Percentiles rank a stretch among this genome's conserved stretches.
Evolutionary conservation across 2,113 vertebrate genomes (phyloP).

Genomic region (Ovis canadensis): DNA sequence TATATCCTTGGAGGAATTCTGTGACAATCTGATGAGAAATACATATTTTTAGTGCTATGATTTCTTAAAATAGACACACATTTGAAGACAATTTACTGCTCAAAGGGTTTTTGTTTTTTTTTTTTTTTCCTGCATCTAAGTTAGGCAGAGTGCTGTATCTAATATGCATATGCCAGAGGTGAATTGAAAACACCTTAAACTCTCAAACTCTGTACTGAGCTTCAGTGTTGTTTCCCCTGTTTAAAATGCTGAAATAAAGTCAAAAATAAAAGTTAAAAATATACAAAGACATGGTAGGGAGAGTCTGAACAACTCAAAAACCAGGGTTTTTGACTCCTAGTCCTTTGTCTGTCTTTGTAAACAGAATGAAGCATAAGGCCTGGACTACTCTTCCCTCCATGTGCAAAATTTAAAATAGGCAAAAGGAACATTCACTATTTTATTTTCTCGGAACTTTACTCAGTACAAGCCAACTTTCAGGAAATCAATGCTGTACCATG

Average conservation of each 20-base stretch:
- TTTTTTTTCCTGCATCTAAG: too few species aligned
- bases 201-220: not conserved
- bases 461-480: not conserved
- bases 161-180: not conserved
- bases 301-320: not conserved
- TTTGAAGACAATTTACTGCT: not conserved
- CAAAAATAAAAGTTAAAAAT: not conserved
- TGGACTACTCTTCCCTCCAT: accelerated
- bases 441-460: not conserved
- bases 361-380: not conserved
- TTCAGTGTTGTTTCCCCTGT: not conserved
- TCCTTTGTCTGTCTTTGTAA: not conserved
- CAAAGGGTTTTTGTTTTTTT: not conserved
- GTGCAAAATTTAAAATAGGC: not conserved
- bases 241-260: not conserved
- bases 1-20: not conserved
- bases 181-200: not conserved
- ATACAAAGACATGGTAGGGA: not conserved
- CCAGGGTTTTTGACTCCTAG: not conserved
- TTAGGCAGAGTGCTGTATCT: not conserved
- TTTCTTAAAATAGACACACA: not conserved
- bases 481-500: not conserved
- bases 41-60: not conserved
- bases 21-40: not conserved
- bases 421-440: not conserved